Conservation (phyloP, 2,797 vertebrate genomes). For the Remorina albescens region DNA sequence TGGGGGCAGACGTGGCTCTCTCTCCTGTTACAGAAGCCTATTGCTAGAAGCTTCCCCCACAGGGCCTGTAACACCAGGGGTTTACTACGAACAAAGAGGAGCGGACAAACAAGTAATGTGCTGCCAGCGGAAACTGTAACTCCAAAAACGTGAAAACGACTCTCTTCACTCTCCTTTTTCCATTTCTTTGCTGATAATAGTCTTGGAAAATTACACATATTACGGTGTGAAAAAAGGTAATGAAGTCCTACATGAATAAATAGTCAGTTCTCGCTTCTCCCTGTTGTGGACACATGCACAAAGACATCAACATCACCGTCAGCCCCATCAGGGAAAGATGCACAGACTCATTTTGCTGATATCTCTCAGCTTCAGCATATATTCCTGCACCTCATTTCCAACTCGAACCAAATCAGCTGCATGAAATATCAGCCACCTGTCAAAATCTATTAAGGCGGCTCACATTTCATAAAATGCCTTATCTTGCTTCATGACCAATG, state of each 20-base stretch:
- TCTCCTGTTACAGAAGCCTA: slow-evolving; percentile 71
- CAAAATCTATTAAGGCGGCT: slow-evolving; percentile 70
- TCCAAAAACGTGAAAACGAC: slow-evolving; percentile 25
- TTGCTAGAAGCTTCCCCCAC: slow-evolving; percentile 64
- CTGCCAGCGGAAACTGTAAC: slow-evolving; percentile 28
- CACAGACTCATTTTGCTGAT: slow-evolving; percentile 50
- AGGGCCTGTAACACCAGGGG: slow-evolving; percentile 53
- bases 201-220: slow-evolving; percentile 47
- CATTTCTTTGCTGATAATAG: slow-evolving; percentile 35
- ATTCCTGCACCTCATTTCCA: slow-evolving; percentile 66
- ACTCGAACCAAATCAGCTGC: slow-evolving; percentile 57
- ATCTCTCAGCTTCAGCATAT: slow-evolving; percentile 53
- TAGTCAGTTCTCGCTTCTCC: slow-evolving; percentile 6
- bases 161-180: slow-evolving; percentile 18
- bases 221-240: slow-evolving; percentile 33
- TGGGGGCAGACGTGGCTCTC: slow-evolving; percentile 66
- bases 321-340: slow-evolving; percentile 44
- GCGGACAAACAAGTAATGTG: slow-evolving; percentile 60
- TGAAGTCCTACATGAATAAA: slow-evolving; percentile 21
- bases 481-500: slow-evolving; percentile 76
- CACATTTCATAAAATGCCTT: slow-evolving; percentile 73
- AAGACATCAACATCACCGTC: slow-evolving; percentile 19
- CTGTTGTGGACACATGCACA: slow-evolving; percentile 32
- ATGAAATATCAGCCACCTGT: slow-evolving; percentile 68
- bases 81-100: slow-evolving; percentile 58